phyloP scores from a whole-genome alignment of 92 coral and sea anemone genomes.

The Desmophyllum pertusum region DNA sequence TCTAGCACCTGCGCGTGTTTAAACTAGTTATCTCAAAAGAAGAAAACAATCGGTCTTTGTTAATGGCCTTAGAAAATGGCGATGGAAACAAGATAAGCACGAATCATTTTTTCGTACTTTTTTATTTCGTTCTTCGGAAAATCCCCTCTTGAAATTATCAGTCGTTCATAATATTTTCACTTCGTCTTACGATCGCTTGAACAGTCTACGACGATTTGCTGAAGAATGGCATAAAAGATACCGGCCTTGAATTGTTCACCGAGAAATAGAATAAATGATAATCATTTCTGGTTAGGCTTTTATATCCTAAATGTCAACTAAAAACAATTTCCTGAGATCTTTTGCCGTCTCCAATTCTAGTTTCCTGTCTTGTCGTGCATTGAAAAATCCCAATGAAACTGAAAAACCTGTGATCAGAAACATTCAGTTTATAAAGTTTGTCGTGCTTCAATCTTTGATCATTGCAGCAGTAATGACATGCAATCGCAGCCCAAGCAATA shows the following conservation, averaged over 20 bases:
- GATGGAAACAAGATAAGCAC: slow-evolving; percentile 11
- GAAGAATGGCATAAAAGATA: not conserved
- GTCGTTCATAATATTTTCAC: not conserved
- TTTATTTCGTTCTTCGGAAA: not conserved
- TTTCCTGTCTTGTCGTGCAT: slow-evolving; percentile 12
- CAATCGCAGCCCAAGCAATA: not conserved
- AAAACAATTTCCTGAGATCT: slow-evolving; percentile 11
- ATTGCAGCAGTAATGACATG: not conserved
- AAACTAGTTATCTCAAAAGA: slow-evolving; percentile 40
- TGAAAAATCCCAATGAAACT: not conserved
- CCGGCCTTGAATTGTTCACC: not conserved
- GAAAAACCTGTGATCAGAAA: not conserved
- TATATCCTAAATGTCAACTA: slow-evolving; percentile 6
- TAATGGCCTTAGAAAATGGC: slow-evolving; percentile 20
- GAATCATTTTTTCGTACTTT: not conserved
- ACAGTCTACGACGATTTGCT: too few relatives aligned
- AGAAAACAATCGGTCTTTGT: slow-evolving; percentile 33
- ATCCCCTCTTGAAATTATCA: not conserved
- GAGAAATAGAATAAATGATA: not conserved
- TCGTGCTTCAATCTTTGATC: slow-evolving; percentile 5
- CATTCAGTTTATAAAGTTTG: not conserved
- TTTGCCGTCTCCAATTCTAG: slow-evolving; percentile 27
- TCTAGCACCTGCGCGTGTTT: slow-evolving; percentile 28
- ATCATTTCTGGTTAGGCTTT: not conserved
- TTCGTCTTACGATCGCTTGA: not conserved